Evolutionary conservation across 1,140 invertebrate species (phyloP).

Genomic region (Drosophila triauraria): DNA sequence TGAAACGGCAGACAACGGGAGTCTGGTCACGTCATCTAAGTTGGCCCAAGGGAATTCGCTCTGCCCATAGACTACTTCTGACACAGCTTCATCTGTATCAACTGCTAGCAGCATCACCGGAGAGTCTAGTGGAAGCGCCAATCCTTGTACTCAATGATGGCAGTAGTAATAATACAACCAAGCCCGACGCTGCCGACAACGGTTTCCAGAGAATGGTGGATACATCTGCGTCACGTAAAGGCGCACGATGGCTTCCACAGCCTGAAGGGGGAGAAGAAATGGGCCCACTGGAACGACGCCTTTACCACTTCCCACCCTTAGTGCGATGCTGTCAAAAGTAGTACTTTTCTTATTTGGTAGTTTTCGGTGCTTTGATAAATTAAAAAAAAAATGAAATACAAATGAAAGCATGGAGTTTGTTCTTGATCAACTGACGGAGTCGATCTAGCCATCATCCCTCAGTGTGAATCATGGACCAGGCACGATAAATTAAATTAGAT

Average conservation of each 20-base stretch:
- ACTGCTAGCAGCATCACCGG: background rate
- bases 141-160: background rate
- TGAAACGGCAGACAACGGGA: background rate
- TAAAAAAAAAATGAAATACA: background rate
- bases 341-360: too few relatives aligned
- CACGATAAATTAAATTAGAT: slow-evolving; percentile 8
- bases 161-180: background rate
- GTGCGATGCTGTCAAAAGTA: background rate
- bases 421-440: background rate
- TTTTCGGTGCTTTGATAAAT: too few relatives aligned
- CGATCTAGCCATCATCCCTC: background rate
- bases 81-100: background rate
- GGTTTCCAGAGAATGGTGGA: slow-evolving; percentile 20
- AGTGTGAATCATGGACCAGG: background rate
- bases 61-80: background rate
- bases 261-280: slow-evolving; percentile 33
- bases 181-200: background rate
- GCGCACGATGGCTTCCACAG: slow-evolving; percentile 68
- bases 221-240: slow-evolving; percentile 25
- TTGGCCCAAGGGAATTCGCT: too few relatives aligned
- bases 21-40: too few relatives aligned
- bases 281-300: slow-evolving; percentile 58
- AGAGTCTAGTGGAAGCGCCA: background rate
- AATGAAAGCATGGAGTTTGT: background rate
- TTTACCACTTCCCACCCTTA: slow-evolving; percentile 32